Percentiles rank a stretch among this genome's conserved stretches.
Conservation (phyloP, 2,113 vertebrate species). For the Upupa epops region DNA sequence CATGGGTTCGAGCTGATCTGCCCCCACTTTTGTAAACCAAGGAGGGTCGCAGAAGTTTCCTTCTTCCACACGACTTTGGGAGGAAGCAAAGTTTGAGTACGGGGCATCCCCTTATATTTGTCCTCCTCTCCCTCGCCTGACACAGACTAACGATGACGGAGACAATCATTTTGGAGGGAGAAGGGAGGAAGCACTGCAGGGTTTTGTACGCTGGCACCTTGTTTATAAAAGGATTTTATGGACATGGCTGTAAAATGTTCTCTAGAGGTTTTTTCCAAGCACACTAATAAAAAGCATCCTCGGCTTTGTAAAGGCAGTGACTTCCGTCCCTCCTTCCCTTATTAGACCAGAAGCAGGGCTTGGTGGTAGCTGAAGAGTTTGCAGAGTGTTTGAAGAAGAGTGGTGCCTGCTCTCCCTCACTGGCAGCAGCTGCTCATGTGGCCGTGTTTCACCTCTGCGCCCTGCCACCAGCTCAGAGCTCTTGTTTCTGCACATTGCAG, state of each 20-base stretch:
- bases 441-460: rapidly evolving
- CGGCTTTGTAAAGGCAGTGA: slow-evolving; percentile 46
- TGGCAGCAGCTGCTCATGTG: neutral
- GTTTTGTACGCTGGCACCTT: slow-evolving; percentile 70
- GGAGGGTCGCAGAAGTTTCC: slow-evolving; percentile 19
- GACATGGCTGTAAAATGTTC: slow-evolving; percentile 45
- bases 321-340: neutral
- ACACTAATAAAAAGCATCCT: slow-evolving; percentile 75
- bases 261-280: slow-evolving; percentile 42
- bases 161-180: slow-evolving; percentile 78
- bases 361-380: neutral
- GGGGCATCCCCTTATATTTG: slow-evolving; percentile 68
- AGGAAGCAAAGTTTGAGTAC: slow-evolving; percentile 60
- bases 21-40: neutral
- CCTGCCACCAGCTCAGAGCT: neutral
- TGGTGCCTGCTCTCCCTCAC: neutral
- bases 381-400: neutral
- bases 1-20: neutral
- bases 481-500: neutral
- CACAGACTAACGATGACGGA: slow-evolving; percentile 41
- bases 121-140: slow-evolving; percentile 2
- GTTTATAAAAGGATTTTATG: slow-evolving; percentile 55
- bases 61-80: slow-evolving; percentile 49
- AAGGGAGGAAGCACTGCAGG: slow-evolving; percentile 23
- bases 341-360: neutral